Evolutionary conservation across 2,888 invertebrate species (phyloP), one percentile per base, ranked within the genome.

Genomic region (Tromatobia lineatoria): DNA sequence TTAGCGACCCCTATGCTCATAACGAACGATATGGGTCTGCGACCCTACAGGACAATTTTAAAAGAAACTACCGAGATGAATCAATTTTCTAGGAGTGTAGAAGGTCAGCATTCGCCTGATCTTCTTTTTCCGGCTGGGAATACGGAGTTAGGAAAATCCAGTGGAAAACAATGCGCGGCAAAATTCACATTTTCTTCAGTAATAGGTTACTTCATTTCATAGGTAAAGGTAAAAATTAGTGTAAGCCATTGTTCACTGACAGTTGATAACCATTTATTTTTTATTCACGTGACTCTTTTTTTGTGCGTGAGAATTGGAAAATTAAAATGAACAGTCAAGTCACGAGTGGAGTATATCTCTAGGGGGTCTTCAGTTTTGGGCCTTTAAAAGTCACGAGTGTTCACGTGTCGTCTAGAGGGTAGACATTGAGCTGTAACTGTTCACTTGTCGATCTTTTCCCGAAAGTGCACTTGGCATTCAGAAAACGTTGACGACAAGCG

Each of bases 391-490:
- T 15, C 50, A 67, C 66, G 70, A 71, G 18, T 3, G 34, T 34
- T 47, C 54, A 29, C 57, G 66, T 67, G 67, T 73, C 57, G 45
- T 66, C 23, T 8, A 66, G 54, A 70, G 70, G 47, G 15, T 10
- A 34, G 50, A 61, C 10, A 23, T 10, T 23, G 15, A 52, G 18
- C n/a, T 29, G 29, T 38, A 45, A 25, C 61, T 42, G 42, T 71
- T 66, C 71, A 73, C 73, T 80, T 69, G 47, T 52, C 10, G 13
- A 29, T 42, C 57, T 20, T 34, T 73, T 42, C 59, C 29, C 54
- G 71, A 81, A 77, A 80, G 59, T 77, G 71, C 76, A 83, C 80
- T 83, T 83, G 80, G 59, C 61, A 80, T 80, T 83, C 83, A 67
- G 57, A 61, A 50, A 45, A 57, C 61, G 73, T 45, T 57, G 66